Percentiles rank a stretch among this genome's conserved stretches.
Conservation (phyloP, 2,113 vertebrate species). For the Ceyx margarethae region DNA sequence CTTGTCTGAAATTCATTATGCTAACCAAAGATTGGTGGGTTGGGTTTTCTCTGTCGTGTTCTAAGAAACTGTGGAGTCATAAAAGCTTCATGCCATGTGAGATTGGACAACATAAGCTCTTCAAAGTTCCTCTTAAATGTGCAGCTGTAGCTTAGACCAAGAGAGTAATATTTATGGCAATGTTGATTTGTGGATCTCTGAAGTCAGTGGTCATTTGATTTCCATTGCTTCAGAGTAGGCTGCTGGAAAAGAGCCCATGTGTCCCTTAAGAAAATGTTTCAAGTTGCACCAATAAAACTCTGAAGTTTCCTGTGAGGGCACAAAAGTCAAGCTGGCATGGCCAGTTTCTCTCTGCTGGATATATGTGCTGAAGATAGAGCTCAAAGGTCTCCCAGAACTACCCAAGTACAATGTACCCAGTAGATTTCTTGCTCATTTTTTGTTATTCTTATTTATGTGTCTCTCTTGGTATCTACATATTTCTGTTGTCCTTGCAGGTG, state of each 20-base stretch:
- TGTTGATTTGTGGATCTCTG: background rate
- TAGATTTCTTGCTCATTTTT: background rate
- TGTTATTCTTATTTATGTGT: background rate
- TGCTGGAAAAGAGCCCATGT: background rate
- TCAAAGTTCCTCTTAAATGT: background rate
- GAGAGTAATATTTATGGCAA: background rate
- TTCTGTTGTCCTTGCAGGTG: background rate
- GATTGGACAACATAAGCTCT: background rate
- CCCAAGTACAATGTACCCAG: background rate
- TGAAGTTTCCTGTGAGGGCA: background rate
- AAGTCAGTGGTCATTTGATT: background rate
- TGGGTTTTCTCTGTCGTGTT: background rate
- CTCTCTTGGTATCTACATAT: background rate
- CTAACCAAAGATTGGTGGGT: constrained; percentile 3
- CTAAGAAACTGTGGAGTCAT: background rate
- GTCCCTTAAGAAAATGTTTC: background rate
- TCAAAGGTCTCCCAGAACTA: background rate
- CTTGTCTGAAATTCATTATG: constrained; percentile 34
- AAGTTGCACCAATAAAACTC: background rate
- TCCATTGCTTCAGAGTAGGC: background rate
- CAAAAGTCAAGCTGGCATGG: background rate
- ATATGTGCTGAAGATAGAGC: background rate
- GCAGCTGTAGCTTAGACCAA: background rate
- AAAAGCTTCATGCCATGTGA: constrained; percentile 5
- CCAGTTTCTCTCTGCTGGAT: background rate